Base-by-base conservation (phyloP, 2,888 invertebrate species). In the Drosophila tanythrix region DNA sequence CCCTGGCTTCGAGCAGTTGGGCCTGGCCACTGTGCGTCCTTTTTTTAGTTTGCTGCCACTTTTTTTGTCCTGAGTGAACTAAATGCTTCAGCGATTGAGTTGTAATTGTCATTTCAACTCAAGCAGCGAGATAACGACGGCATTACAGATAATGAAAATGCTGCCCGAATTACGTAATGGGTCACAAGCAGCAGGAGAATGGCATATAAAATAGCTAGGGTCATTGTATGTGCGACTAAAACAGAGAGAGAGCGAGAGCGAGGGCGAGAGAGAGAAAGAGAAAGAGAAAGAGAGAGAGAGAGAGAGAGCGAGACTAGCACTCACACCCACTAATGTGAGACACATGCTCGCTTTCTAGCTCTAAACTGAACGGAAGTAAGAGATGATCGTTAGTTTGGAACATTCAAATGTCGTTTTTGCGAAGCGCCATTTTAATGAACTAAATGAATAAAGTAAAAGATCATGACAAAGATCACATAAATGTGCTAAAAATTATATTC, bases 51-150 rank as follows among this genome's bases (percentile, higher is more conserved):
- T 43, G 40, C 25, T 46, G 25, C 25, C 46, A 25, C 25, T 33
- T 38, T 51, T 51, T 46, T 46, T 38, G 62, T 52, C 57, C 46
- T 40, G 63, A 35, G 62, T 65, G 61, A 80, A 72, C 74, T 70
- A 80, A 82, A 76, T 70, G 69, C 50, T 38, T 61, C 70, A 59
- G 35, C 88, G 81, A 85, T 85, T 85, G 85, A 85, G 85, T 88
- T 85, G 85, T 85, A 85, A 85, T 82, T 87, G 84, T 53, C 74
- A 79, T 78, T 73, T 73, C 51, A 58, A 51, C 40, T 25, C 40
- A 29, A 25, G 50, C 53, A 53, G 43, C 63, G 40, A 65, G 79
- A 79, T 75, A 79, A 78, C 57, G 52, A 55, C 62, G 25, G 29
- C 33, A 25, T 25, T 27, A 31, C 62, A 59, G 68, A 70, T 79